Evolutionary conservation across 1,140 invertebrate genomes (phyloP), one percentile per base, ranked within the genome.

Genomic region (Cyclargus thomasi): DNA sequence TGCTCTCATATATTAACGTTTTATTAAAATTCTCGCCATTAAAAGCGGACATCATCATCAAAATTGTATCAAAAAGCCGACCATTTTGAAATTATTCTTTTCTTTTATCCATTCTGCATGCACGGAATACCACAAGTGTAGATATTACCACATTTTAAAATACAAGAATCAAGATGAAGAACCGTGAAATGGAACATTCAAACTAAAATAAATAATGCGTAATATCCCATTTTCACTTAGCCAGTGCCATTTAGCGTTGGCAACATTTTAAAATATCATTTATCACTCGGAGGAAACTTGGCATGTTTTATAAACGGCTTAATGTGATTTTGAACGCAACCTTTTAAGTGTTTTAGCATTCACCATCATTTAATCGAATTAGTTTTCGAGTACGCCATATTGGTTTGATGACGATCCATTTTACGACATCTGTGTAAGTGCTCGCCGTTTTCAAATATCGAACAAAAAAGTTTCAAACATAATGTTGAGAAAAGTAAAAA

Each of bases 241-340:
- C 73, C 68, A 67, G 62, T 74, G 55, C 65, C 74, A 79, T 72
- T 76, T 69, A 71, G 71, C 79, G 84, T 80, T 86, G 86, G 83
- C 86, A 88, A 88, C 84, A 83, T 77, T 83, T 88, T 85, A 88
- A 86, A 83, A 80, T 68, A 77, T 78, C 82, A 76, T 89, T 85
- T 83, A 81, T 89, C 82, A 88, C 67, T 63, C 65, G 65, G 63
- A 64, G 66, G 74, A 70, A 77, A 77, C 71, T 82, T 82, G 78
- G 77, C 79, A 75, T 79, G 68, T 81, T 80, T 82, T 78, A 77
- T 82, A 86, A 59, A 88, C 76, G 79, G 72, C 70, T 77, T 83
- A 81, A 83, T 82, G 79, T 75, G 78, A 81, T 84, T 85, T 85
- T 69, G 74, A 78, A 69, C 79, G 79, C 76, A 81, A 79, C 77